Percentiles rank a stretch among this genome's conserved stretches.
phyloP scores from a whole-genome alignment of 64 coral and sea anemone genomes.

The Cladopsammia gracilis region DNA sequence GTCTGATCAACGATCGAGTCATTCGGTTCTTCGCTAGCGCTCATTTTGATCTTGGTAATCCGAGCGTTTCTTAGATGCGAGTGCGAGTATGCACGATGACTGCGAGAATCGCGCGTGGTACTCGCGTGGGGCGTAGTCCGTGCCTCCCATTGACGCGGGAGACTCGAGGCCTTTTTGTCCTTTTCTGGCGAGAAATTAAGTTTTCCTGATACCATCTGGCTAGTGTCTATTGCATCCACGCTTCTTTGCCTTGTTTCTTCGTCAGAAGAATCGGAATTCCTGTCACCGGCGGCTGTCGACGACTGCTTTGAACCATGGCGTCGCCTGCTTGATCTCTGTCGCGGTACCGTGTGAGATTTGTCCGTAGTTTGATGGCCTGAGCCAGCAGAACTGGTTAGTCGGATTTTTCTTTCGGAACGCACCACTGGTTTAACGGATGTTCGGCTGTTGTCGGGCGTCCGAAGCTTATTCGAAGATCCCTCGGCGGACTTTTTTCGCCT shows the following conservation, averaged over 20 bases:
- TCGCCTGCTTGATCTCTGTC: conserved; percentile 66
- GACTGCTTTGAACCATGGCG: conserved; percentile 60
- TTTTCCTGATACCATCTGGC: conserved; percentile 4
- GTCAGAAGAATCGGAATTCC: conserved; percentile 81
- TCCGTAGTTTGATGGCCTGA: conserved; percentile 16
- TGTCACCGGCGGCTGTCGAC: neutral
- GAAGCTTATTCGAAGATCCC: neutral
- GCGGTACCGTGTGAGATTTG: conserved; percentile 78
- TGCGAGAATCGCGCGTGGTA: conserved; percentile 19
- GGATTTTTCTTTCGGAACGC: conserved; percentile 89
- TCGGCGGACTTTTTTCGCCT: conserved; percentile 21
- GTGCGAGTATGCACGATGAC: conserved; percentile 47
- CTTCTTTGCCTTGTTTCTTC: conserved; percentile 34
- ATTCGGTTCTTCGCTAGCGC: conserved; percentile 69
- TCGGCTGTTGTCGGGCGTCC: conserved; percentile 43
- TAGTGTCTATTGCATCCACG: neutral
- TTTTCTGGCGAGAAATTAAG: conserved; percentile 54
- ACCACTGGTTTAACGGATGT: conserved; percentile 76
- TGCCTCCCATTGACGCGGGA: conserved; percentile 82
- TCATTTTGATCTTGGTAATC: conserved; percentile 88
- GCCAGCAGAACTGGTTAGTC: conserved; percentile 55
- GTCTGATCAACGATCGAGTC: conserved; percentile 93
- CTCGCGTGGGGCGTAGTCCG: neutral
- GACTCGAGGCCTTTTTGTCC: conserved; percentile 65
- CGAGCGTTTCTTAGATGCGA: conserved; percentile 82